Base-by-base conservation (phyloP, 2,888 invertebrate species). In the Tetragonula carbonaria region DNA sequence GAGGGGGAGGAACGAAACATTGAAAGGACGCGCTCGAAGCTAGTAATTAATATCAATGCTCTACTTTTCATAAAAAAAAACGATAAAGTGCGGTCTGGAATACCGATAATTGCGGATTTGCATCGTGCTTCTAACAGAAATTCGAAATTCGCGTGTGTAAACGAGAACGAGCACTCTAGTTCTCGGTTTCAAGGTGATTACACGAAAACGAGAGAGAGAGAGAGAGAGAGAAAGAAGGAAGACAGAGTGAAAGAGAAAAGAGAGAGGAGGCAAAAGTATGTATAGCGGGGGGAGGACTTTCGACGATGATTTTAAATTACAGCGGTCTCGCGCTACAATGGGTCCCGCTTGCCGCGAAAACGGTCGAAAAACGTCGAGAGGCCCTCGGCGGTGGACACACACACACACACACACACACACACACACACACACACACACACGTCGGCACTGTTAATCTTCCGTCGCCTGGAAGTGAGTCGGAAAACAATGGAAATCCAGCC, bases 391-490 rank as follows among this genome's bases (percentile, higher is more conserved):
- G 82, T 84, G 82, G 86, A 88, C 8, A 8, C 23, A 23, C 23
- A 23, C 23, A 23, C 38, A 38, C 38, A 38, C 8, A 38, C 45
- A 11, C 45, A 23, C 38, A 38, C 38, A 38, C 8, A 38, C 45
- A 11, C 45, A 45, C 45, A 45, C 8, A 45, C 45, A 45, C 45
- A 45, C 45, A 45, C 45, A 45, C 0, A 85, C 85, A 87, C 86
- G 87, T 85, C 86, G 84, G 78, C 88, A 89, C 90, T 90, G 91
- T 93, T 93, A 93, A 93, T 93, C 92, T 92, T 90, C 78, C 87
- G 90, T 91, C 90, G 89, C 84, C 88, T 88, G 88, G 87, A 93
- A 93, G 91, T 91, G 91, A 93, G 91, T 92, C 92, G 92, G 83
- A 89, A 91, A 91, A 93, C 93, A 93, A 93, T 93, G 87, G 88